Evolutionary conservation across 2,888 invertebrate species (phyloP), one percentile per base, ranked within the genome.

Genomic region (Onchidella celtica): DNA sequence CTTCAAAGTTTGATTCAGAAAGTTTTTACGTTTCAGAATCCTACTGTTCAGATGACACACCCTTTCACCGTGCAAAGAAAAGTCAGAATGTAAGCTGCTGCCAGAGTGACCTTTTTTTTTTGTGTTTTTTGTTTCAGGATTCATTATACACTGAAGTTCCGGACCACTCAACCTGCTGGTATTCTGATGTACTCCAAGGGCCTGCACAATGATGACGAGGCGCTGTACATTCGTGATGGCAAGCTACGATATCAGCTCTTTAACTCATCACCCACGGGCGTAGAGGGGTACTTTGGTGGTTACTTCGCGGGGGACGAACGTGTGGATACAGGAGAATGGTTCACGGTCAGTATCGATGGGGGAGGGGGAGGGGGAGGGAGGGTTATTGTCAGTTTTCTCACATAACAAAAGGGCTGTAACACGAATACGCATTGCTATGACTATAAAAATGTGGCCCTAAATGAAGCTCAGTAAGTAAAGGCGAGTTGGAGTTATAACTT

Each of bases 71-170:
- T n/a, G n/a, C n/a, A n/a, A n/a, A n/a, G n/a, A n/a, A n/a, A n/a
- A n/a, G n/a, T n/a, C n/a, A n/a, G n/a, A n/a, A n/a, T n/a, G n/a
- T n/a, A n/a, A n/a, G n/a, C n/a, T n/a, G n/a, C n/a, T n/a, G n/a
- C n/a, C n/a, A n/a, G n/a, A n/a, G n/a, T n/a, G n/a, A n/a, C n/a
- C n/a, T n/a, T n/a, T n/a, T n/a, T n/a, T n/a, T 55, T 17, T 55
- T 55, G 11, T 55, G 55, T 55, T 17, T n/a, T n/a, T n/a, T n/a
- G n/a, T 29, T 1, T 24, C 75, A 85, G 85, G 9, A 76, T 74
- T 9, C 83, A 84, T 72, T 85, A 81, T 81, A 77, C 34, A 21
- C 63, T 85, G 59, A 63, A 72, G 79, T 85, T 85, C 76, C 47
- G 34, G 61, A 85, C 85, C 0, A 34, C 6, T 0, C 61, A 70